Percentiles rank a stretch among this genome's conserved stretches.
These are phyloP conservation scores for Alloplasta piceator DNA, from an alignment of 2,888 invertebrate genomes.

Conservation along the genomic window DNA sequence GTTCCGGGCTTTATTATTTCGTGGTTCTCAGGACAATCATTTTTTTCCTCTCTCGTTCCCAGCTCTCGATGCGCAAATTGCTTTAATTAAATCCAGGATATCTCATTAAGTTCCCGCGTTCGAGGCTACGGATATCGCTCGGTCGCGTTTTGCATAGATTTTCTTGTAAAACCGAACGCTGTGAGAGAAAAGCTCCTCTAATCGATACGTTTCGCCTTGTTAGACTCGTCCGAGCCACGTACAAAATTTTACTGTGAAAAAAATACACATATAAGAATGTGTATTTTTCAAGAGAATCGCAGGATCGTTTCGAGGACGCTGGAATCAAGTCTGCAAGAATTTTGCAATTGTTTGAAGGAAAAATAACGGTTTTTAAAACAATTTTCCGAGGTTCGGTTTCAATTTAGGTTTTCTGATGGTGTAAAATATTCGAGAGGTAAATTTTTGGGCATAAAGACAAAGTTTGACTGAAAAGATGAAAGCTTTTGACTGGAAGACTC, in stretches of 20 bases:
- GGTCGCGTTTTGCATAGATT: constrained; percentile 7
- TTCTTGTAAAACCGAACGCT: constrained; percentile 28
- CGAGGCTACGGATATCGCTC: constrained; percentile 61
- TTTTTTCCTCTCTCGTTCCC: constrained; percentile 74
- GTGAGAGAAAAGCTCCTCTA: constrained; percentile 20
- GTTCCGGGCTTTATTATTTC: constrained; percentile 72
- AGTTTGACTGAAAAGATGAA: too few relatives aligned
- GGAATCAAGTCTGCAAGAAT: too few relatives aligned
- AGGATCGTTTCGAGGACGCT: too few relatives aligned
- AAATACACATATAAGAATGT: too few relatives aligned
- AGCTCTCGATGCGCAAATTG: constrained; percentile 76
- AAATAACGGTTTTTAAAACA: too few relatives aligned
- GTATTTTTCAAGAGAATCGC: too few relatives aligned
- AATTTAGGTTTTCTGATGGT: too few relatives aligned
- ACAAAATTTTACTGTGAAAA: neutral
- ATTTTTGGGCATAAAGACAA: too few relatives aligned
- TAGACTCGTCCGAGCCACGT: constrained; percentile 32
- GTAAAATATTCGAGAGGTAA: too few relatives aligned
- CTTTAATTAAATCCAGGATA: constrained; percentile 75
- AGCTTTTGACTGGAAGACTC: too few relatives aligned
- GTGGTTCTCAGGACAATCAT: constrained; percentile 76
- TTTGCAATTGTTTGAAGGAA: too few relatives aligned
- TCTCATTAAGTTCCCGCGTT: constrained; percentile 71
- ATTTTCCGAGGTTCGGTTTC: too few relatives aligned
- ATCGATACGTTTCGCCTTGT: constrained; percentile 67